A percentile compares a stretch with the other conserved stretches of the same genome.
phyloP scores from a whole-genome alignment of 2,797 vertebrate genomes.

The Acomys russatus region DNA sequence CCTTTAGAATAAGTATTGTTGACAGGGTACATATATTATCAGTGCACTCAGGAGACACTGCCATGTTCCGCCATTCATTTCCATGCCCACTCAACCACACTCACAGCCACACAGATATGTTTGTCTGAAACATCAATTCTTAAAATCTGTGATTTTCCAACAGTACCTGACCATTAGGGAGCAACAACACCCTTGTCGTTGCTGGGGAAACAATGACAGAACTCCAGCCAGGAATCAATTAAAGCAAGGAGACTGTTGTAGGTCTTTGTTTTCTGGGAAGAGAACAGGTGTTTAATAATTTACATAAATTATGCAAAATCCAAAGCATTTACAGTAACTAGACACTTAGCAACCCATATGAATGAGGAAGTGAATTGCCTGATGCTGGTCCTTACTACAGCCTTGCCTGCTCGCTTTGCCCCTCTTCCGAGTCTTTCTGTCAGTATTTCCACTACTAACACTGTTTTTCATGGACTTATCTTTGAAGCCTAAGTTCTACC shows the following conservation, averaged over 20 bases:
- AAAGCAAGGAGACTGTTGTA: slow-evolving; percentile 84
- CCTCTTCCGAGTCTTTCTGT: slow-evolving; percentile 76
- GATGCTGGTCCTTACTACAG: slow-evolving; percentile 73
- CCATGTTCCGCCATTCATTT: slow-evolving; percentile 69
- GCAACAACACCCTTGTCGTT: slow-evolving; percentile 79
- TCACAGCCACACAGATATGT: slow-evolving; percentile 9
- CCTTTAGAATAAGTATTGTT: slow-evolving; percentile 27
- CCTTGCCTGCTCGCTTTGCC: slow-evolving; percentile 56
- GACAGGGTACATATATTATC: slow-evolving; percentile 2
- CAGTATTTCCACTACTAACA: slow-evolving; percentile 72
- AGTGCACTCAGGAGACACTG: slow-evolving; percentile 16
- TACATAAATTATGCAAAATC: slow-evolving; percentile 89
- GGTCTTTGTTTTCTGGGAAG: slow-evolving; percentile 86
- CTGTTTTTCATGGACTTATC: slow-evolving; percentile 81
- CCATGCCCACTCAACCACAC: not conserved
- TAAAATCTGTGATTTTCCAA: slow-evolving; percentile 85
- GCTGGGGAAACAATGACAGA: slow-evolving; percentile 85
- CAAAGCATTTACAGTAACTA: slow-evolving; percentile 86
- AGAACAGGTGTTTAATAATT: slow-evolving; percentile 90
- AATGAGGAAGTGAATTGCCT: slow-evolving; percentile 84
- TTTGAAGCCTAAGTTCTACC: slow-evolving; percentile 77
- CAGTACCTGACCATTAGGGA: slow-evolving; percentile 84
- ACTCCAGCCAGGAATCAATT: slow-evolving; percentile 87
- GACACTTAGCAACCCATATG: slow-evolving; percentile 85
- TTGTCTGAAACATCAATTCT: slow-evolving; percentile 75